phyloP scores from a whole-genome alignment of 2,888 invertebrate species.

The Drosophila acutilabella region DNA sequence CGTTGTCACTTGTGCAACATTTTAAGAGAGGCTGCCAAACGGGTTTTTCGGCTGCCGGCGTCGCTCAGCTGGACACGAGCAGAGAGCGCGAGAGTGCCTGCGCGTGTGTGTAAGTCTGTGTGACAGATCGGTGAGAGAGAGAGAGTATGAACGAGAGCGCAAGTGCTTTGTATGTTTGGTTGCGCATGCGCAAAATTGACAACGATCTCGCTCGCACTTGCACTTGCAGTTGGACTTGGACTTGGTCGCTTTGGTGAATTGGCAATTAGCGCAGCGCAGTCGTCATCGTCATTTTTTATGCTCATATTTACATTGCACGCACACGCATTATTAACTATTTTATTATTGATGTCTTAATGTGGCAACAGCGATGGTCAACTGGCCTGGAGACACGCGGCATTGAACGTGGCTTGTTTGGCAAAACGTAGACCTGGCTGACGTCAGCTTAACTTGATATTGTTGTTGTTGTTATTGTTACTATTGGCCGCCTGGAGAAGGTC shows the following conservation, averaged over 20 bases:
- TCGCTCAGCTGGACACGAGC: slow-evolving; percentile 13
- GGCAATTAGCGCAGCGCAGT: slow-evolving; percentile 55
- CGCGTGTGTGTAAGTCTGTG: too few species aligned
- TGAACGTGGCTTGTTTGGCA: slow-evolving; percentile 67
- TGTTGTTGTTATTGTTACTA: neutral
- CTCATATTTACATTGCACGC: slow-evolving; percentile 64
- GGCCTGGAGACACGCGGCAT: slow-evolving; percentile 56
- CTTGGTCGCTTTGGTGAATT: slow-evolving; percentile 59
- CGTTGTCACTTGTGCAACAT: slow-evolving; percentile 60
- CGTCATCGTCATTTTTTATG: slow-evolving; percentile 27
- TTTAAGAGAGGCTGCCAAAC: slow-evolving; percentile 67
- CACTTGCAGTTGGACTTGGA: slow-evolving; percentile 27
- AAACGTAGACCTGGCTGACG: slow-evolving; percentile 59
- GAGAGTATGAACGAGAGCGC: neutral
- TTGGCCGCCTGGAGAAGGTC: slow-evolving; percentile 75
- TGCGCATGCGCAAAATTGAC: slow-evolving; percentile 76
- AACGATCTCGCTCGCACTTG: slow-evolving; percentile 39
- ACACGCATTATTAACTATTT: slow-evolving; percentile 71
- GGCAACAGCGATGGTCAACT: slow-evolving; percentile 75
- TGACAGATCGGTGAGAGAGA: neutral
- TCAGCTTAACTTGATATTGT: slow-evolving; percentile 50
- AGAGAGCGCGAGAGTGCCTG: neutral
- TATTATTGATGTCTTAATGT: slow-evolving; percentile 77
- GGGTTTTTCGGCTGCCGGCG: slow-evolving; percentile 64
- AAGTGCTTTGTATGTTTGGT: slow-evolving; percentile 19